These are phyloP conservation scores for Platycercus adscitus DNA, from an alignment of 2,113 vertebrate genomes.

Conservation along the genomic window DNA sequence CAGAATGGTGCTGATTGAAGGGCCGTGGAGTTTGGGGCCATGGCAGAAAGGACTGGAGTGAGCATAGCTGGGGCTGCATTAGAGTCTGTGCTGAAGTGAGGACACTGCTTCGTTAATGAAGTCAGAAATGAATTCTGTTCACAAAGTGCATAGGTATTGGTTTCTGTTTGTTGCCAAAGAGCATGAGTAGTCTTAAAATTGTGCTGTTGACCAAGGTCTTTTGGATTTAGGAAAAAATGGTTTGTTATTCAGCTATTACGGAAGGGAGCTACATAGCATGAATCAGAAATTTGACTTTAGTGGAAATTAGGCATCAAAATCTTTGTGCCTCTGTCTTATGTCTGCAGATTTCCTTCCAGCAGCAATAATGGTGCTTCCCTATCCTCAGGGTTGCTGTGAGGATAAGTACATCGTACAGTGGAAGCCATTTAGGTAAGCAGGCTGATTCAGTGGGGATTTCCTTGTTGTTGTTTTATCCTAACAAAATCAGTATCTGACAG, in stretches of 20 bases:
- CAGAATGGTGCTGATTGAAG: background rate
- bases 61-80: background rate
- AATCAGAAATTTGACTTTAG: background rate
- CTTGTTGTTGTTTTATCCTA: background rate
- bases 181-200: background rate
- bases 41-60: conserved; percentile 10
- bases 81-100: background rate
- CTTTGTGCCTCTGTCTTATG: background rate
- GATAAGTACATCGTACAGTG: background rate
- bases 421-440: background rate
- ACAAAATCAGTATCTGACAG: background rate
- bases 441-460: background rate
- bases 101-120: background rate
- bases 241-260: background rate
- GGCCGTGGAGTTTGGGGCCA: background rate
- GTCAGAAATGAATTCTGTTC: background rate
- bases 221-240: background rate
- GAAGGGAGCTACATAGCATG: background rate
- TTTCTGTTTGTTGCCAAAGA: background rate
- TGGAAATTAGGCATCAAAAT: background rate
- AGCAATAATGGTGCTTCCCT: background rate
- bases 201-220: background rate
- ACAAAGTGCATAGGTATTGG: background rate
- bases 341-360: background rate
- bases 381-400: background rate